Conservation (phyloP, 2,888 invertebrate genomes). For the Horisme vitalbata region DNA sequence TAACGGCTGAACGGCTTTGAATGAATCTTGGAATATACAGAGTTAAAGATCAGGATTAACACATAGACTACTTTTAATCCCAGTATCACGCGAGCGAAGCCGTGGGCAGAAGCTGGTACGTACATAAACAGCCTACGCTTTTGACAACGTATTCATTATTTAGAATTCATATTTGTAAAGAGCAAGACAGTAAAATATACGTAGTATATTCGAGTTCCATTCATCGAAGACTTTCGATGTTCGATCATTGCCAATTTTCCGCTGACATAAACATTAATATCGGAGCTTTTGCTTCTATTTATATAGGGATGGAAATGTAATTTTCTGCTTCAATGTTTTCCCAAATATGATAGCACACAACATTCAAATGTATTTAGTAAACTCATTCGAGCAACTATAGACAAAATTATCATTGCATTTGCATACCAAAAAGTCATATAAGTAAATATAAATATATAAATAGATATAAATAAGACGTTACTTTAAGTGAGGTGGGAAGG, state of each 20-base stretch:
- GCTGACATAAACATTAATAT: conserved; percentile 53
- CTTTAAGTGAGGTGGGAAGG: no score
- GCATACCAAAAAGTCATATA: no score
- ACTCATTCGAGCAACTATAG: not conserved
- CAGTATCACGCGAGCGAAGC: no score
- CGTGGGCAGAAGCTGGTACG: no score
- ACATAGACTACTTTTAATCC: no score
- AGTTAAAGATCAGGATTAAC: no score
- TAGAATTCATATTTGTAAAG: conserved; percentile 4
- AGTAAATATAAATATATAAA: no score
- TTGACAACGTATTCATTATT: not conserved
- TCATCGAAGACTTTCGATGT: conserved; percentile 42
- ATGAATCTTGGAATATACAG: no score
- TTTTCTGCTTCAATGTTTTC: conserved; percentile 60
- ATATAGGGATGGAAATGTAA: conserved; percentile 60
- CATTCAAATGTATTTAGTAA: conserved; percentile 9
- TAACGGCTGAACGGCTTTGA: no score
- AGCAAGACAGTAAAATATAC: conserved; percentile 1
- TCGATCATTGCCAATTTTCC: conserved; percentile 67
- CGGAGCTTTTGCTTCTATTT: conserved; percentile 45
- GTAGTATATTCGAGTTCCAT: conserved; percentile 5
- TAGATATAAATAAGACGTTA: no score
- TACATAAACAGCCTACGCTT: no score
- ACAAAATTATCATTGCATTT: not conserved
- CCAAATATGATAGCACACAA: conserved; percentile 27